Base-by-base conservation (phyloP, 2,797 vertebrate genomes). In the Hybognathus amarus region DNA sequence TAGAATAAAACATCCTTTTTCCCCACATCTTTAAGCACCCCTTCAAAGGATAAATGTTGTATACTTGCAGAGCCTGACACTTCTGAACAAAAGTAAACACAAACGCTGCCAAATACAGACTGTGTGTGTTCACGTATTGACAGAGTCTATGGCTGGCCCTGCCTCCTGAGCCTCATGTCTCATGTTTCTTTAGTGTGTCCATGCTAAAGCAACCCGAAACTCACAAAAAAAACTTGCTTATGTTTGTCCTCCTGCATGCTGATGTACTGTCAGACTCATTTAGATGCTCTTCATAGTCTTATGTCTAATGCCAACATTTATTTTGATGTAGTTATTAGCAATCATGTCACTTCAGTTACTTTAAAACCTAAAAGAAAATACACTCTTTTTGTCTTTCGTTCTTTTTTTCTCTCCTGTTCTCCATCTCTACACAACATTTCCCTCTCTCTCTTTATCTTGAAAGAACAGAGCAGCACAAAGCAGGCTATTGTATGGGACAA, bases 391-490 rank as follows among this genome's bases (percentile, higher is more conserved):
- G 30, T 64, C n/a, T 54, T 52, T 15, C 6, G 63, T 15, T 50
- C 15, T 24, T 40, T 36, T 27, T 40, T 9, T 42, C 40, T 40
- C 38, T 40, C 40, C 2, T 40, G 10, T 42, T 45, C 13, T 66
- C 24, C 7, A 40, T 64, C 64, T 54, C 36, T 56, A 42, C 18
- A 42, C 36, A 45, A n/a, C 50, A 45, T 56, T 80, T 6, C 45
- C 5, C 45, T 15, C 47, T 52, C 5, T 27, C 30, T 80, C 22
- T 45, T 24, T 52, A 54, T 66, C 70, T 82, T 82, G 59, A 42
- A 82, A 13, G 42, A 73, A 33, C 11, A 38, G 56, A 64, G 56
- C 17, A 52, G 69, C 70, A 82, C 80, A 82, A 66, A 74, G 70
- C 42, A 66, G 70, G 50, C 69, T 73, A 52, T 82, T 82, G 59